phyloP scores from a whole-genome alignment of 2,113 vertebrate species.

The Halcyon senegalensis region DNA sequence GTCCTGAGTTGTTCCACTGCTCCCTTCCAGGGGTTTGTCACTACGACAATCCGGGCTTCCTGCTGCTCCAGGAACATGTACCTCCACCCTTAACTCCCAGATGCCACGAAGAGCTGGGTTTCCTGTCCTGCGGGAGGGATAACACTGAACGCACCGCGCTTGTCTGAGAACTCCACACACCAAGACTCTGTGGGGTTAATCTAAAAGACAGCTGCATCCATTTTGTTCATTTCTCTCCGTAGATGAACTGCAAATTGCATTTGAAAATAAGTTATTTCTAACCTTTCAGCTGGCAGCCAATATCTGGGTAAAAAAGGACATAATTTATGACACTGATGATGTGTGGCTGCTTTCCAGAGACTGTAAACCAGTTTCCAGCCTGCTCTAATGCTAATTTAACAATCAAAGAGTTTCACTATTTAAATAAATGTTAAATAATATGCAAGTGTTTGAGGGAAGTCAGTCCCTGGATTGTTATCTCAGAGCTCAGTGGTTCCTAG shows the following conservation, averaged over 20 bases:
- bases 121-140: background rate
- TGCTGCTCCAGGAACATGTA: background rate
- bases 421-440: constrained; percentile 53
- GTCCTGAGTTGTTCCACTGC: background rate
- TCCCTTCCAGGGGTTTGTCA: background rate
- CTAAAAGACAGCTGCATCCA: constrained; percentile 76
- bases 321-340: constrained; percentile 28
- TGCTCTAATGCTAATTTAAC: constrained; percentile 27
- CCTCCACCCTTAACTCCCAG: background rate
- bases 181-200: constrained; percentile 61
- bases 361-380: constrained; percentile 8
- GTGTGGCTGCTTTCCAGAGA: constrained; percentile 19
- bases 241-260: constrained; percentile 76
- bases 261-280: constrained; percentile 73
- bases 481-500: background rate
- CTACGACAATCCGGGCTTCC: background rate
- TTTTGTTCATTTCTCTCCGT: constrained; percentile 72
- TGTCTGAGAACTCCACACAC: background rate
- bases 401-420: constrained; percentile 27
- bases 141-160: background rate
- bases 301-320: constrained; percentile 52
- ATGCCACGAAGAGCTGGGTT: background rate
- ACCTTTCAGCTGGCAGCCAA: constrained; percentile 64
- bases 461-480: background rate
- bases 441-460: background rate